These are phyloP conservation scores for Lepidochrysops patricia DNA, from an alignment of 2,888 invertebrate species.

Conservation along the genomic window DNA sequence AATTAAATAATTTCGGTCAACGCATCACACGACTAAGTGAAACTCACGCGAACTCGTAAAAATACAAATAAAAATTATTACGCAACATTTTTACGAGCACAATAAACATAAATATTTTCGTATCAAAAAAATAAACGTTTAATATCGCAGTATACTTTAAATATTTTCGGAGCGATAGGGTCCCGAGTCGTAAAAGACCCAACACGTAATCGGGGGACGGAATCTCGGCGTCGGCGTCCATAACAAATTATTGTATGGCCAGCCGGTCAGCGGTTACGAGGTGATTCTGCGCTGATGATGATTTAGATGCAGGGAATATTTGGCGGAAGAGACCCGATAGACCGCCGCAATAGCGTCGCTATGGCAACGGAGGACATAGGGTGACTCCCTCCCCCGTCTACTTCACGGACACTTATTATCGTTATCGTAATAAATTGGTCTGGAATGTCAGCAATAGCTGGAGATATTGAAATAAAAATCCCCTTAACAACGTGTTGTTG, in stretches of 20 bases:
- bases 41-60: conserved; percentile 9
- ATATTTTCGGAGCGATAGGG: background rate
- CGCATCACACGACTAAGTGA: background rate
- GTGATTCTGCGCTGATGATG: conserved; percentile 65
- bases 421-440: conserved; percentile 69
- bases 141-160: conserved; percentile 1
- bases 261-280: conserved; percentile 65
- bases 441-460: conserved; percentile 62
- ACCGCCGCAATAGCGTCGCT: conserved; percentile 48
- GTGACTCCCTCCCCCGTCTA: conserved; percentile 49
- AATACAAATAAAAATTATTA: conserved; percentile 24
- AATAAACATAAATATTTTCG: background rate
- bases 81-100: background rate
- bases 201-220: conserved; percentile 28
- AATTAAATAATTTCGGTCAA: background rate
- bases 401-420: conserved; percentile 69
- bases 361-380: conserved; percentile 41
- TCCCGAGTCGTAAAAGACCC: conserved; percentile 23
- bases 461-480: conserved; percentile 54
- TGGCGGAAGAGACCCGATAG: conserved; percentile 54
- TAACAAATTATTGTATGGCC: conserved; percentile 46
- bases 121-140: conserved; percentile 5
- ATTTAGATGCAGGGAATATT: conserved; percentile 68
- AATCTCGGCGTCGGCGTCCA: conserved; percentile 34
- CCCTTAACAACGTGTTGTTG: conserved; percentile 18